Percentiles rank a stretch among this genome's conserved stretches.
These are phyloP conservation scores for Colletes collaris DNA, from an alignment of 2,888 invertebrate genomes.

Conservation along the genomic window DNA sequence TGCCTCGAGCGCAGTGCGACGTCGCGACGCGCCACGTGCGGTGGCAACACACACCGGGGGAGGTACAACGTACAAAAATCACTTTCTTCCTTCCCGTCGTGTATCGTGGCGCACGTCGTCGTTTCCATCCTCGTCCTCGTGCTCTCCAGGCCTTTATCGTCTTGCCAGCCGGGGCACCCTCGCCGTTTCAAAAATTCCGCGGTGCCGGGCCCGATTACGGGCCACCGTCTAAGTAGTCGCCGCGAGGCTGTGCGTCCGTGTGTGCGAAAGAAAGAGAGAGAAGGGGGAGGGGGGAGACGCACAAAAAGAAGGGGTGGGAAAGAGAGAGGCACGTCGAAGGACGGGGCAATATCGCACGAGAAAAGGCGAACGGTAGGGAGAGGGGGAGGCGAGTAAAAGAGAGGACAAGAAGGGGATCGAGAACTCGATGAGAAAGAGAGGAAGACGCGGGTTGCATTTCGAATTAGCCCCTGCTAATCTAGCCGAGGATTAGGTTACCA, in stretches of 20 bases:
- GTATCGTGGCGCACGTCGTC: slow-evolving; percentile 37
- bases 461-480: slow-evolving; percentile 66
- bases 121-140: slow-evolving; percentile 34
- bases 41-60: slow-evolving; percentile 72
- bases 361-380: slow-evolving; percentile 30
- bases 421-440: slow-evolving; percentile 41
- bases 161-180: neutral
- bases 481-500: slow-evolving; percentile 65
- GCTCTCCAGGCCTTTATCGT: neutral
- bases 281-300: neutral
- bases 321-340: slow-evolving; percentile 38
- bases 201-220: slow-evolving; percentile 30
- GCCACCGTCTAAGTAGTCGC: slow-evolving; percentile 20
- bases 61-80: slow-evolving; percentile 71
- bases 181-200: slow-evolving; percentile 16
- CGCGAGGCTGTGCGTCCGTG: slow-evolving; percentile 22
- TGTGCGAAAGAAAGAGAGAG: slow-evolving; percentile 11
- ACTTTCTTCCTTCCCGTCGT: slow-evolving; percentile 60
- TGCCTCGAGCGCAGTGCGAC: slow-evolving; percentile 83
- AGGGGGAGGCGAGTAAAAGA: slow-evolving; percentile 37
- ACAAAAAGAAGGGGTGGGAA: slow-evolving; percentile 16
- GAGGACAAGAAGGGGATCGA: slow-evolving; percentile 42
- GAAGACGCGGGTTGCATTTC: slow-evolving; percentile 45
- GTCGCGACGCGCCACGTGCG: slow-evolving; percentile 83
- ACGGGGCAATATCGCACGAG: slow-evolving; percentile 34